Evolutionary conservation across 1,140 invertebrate species (phyloP), one percentile per base, ranked within the genome.

Genomic region (Zaprionus africanus): DNA sequence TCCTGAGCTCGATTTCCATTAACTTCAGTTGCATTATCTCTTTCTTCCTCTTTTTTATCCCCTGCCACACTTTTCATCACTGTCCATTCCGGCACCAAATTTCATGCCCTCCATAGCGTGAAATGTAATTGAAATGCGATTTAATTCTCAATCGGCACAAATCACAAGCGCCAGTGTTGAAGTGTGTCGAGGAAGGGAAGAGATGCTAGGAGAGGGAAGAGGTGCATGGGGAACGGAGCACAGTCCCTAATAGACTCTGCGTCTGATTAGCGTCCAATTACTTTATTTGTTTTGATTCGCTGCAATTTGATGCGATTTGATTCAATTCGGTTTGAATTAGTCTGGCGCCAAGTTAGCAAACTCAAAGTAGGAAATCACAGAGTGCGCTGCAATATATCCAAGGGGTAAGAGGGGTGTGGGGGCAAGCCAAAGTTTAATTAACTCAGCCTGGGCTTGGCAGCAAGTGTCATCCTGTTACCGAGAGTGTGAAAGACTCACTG

Each of bases 201-300:
- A 11, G 31, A 2, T 31, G 31, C 31, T n/a, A n/a, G n/a, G n/a
- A n/a, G n/a, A 31, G 2, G 56, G 34, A 34, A 24, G 43, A 11
- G 31, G 7, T 31, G 31, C 31, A 34, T 11, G 9, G 9, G 31
- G 2, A 9, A 9, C 9, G 31, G 31, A 26, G 12, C 12, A 24
- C 28, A 43, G 41, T 31, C 41, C 28, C 53, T 71, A 76, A 76
- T 71, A 51, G 73, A 46, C 73, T 59, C 46, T 53, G 53, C 60
- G 69, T 77, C 58, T 77, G 75, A 73, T 77, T 77, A 77, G 69
- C 58, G 53, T 41, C 26, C 75, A 74, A 67, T 77, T 77, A 74
- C 62, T 77, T 67, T 58, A 73, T 73, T 77, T 77, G 64, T 67
- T 77, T 67, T 53, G 13, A 31, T 58, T 17, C 11, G 11, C 24